Evolutionary conservation across 2,113 vertebrate species (phyloP), one percentile per base, ranked within the genome.

Genomic region (Limanda limanda): DNA sequence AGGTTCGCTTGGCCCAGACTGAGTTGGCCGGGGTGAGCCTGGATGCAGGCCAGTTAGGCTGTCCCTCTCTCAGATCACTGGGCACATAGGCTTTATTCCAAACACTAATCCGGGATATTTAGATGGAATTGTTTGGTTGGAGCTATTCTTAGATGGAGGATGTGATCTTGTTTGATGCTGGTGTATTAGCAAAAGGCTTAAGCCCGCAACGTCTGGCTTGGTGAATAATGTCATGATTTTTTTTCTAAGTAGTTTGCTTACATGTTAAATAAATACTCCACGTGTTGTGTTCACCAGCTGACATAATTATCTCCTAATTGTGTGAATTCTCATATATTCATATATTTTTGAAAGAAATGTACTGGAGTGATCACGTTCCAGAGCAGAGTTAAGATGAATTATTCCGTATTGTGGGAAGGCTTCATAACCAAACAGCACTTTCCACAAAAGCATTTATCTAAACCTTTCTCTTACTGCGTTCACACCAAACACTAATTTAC

Each of bases 41-140:
- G 88, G 88, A 85, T 31, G 31, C 31, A 13, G 66, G 86, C 87
- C 89, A 88, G 83, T 84, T 88, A 76, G 79, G 35, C 81, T 71
- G 88, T 79, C 76, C 69, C 67, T 37, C 74, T 78, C 83, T 78
- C 84, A 85, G 82, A 92, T 92, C 88, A 88, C 67, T 78, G 82
- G 78, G 78, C 88, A 84, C 87, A 86, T 87, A 86, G 76, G 59
- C 71, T 84, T 79, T 78, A 81, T 69, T 84, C 78, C 74, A 76
- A 86, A 90, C 85, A 85, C 84, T 91, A 88, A 91, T 91, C 90
- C 56, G 71, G 80, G 85, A 85, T 87, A 88, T 89, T 92, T 90
- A 86, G 84, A 85, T 89, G 76, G 79, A 87, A 89, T 86, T 87
- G 86, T 90, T 88, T 82, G 65, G 79, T 74, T 64, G 68, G 59